These are phyloP conservation scores for Teleogryllus oceanicus DNA, from an alignment of 2,888 invertebrate species.

Conservation along the genomic window DNA sequence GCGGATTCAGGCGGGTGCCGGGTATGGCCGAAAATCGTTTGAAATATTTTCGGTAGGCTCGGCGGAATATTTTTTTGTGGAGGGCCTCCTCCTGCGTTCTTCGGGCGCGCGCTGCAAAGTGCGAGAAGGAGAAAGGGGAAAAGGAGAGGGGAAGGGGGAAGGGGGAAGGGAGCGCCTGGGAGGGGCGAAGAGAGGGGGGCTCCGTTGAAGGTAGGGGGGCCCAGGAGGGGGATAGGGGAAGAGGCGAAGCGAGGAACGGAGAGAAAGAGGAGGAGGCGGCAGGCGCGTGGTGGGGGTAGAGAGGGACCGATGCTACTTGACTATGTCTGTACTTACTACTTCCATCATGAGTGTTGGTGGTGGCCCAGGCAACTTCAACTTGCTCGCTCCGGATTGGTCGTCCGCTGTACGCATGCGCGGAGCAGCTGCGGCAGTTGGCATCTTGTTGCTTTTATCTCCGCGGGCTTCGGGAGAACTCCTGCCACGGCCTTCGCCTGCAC, in stretches of 20 bases:
- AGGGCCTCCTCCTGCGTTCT: not conserved
- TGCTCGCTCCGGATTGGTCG: slow-evolving; percentile 34
- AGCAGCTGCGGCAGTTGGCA: slow-evolving; percentile 32
- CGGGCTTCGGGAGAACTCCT: slow-evolving; percentile 31
- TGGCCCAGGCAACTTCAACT: slow-evolving; percentile 34
- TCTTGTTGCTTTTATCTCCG: slow-evolving; percentile 33
- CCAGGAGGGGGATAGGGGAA: slow-evolving; percentile 19
- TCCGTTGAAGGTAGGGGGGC: not conserved
- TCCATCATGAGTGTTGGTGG: slow-evolving; percentile 36
- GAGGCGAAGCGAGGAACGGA: slow-evolving; percentile 19
- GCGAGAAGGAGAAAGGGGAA: not conserved
- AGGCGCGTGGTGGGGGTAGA: not conserved
- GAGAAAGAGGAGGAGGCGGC: slow-evolving; percentile 22
- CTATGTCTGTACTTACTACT: slow-evolving; percentile 36
- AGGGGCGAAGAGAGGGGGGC: slow-evolving; percentile 25
- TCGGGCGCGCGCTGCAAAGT: not conserved
- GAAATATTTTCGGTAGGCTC: not conserved
- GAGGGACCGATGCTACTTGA: slow-evolving; percentile 30
- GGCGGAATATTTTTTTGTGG: not conserved
- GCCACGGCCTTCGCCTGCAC: slow-evolving; percentile 33
- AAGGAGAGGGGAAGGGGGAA: not conserved
- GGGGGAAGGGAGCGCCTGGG: slow-evolving; percentile 25
- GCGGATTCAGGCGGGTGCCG: not conserved
- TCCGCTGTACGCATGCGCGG: slow-evolving; percentile 33
- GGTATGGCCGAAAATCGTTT: not conserved